phyloP scores from a whole-genome alignment of 2,113 vertebrate genomes.

The Noturus placidus region DNA sequence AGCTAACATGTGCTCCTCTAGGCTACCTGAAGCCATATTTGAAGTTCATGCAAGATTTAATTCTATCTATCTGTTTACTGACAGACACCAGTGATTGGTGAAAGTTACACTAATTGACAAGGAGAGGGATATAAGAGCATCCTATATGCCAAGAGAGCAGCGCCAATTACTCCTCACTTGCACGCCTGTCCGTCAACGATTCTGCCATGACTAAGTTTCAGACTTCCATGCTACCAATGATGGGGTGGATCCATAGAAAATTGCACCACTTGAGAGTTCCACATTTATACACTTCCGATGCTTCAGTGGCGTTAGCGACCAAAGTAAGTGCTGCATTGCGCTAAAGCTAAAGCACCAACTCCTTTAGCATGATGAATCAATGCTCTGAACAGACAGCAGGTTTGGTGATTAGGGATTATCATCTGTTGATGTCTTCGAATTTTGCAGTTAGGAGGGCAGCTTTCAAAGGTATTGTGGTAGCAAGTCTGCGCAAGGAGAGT shows the following conservation, averaged over 20 bases:
- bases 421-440: slow-evolving; percentile 29
- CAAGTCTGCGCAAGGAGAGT: slow-evolving; percentile 51
- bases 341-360: background rate
- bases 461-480: slow-evolving; percentile 66
- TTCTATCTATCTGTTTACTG: background rate
- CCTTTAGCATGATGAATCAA: background rate
- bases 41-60: background rate
- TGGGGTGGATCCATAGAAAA: background rate
- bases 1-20: background rate
- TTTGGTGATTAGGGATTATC: slow-evolving; percentile 19
- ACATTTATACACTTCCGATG: background rate
- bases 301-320: background rate
- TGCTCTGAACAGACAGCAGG: slow-evolving; percentile 4
- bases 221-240: background rate
- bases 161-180: too few relatives aligned
- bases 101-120: background rate
- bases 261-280: background rate
- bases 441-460: slow-evolving; percentile 44
- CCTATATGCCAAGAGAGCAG: background rate
- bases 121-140: background rate
- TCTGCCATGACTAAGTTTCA: background rate
- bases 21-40: background rate
- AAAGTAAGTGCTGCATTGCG: background rate
- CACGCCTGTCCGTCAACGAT: background rate
- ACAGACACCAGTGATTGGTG: background rate